Conservation (phyloP, 2,113 vertebrate species). For the Anthoscopus minutus region DNA sequence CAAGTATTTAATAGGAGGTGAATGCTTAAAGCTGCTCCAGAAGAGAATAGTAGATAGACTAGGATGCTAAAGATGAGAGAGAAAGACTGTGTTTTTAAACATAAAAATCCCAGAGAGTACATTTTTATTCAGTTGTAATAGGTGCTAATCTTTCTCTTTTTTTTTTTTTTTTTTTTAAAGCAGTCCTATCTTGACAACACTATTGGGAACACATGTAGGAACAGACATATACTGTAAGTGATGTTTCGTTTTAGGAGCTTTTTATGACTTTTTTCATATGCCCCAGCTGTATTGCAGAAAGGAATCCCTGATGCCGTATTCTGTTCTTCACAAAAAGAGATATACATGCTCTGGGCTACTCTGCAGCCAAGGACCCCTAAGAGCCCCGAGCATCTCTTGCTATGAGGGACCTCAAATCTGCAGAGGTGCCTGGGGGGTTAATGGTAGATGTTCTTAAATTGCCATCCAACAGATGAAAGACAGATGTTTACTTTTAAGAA, state of each 20-base stretch:
- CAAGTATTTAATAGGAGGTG: neutral
- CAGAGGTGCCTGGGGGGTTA: neutral
- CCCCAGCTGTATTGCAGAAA: neutral
- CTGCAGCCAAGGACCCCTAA: neutral
- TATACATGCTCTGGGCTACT: neutral
- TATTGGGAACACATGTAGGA: neutral
- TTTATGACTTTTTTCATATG: neutral
- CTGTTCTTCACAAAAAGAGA: neutral
- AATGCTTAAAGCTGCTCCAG: neutral
- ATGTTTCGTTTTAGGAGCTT: neutral
- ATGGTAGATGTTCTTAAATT: slow-evolving; percentile 28
- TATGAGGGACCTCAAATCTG: neutral
- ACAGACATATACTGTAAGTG: neutral
- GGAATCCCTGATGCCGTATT: rapidly evolving
- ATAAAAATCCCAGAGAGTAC: neutral
- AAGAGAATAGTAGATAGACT: neutral
- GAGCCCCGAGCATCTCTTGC: neutral
- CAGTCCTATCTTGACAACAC: neutral
- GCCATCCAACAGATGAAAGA: slow-evolving; percentile 6
- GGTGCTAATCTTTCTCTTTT: neutral
- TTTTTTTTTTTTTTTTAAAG: neutral
- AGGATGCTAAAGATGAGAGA: neutral
- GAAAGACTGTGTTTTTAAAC: neutral
- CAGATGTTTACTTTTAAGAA: slow-evolving; percentile 43
- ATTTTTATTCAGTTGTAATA: neutral